Evolutionary conservation across 2,888 invertebrate species (phyloP).

Genomic region (Odontocerum albicorne): DNA sequence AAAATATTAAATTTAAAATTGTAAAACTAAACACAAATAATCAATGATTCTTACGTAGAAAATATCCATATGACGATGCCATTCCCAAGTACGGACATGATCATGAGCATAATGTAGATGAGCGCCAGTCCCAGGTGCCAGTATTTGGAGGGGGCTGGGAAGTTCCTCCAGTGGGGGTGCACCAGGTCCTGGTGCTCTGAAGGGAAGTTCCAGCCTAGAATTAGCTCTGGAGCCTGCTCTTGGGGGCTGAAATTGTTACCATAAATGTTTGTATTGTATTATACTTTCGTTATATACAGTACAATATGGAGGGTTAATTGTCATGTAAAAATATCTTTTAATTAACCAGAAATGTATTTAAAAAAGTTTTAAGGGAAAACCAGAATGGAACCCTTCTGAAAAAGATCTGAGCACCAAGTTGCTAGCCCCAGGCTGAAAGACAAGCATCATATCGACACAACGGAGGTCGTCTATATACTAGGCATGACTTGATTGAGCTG

Average conservation of each 20-base stretch:
- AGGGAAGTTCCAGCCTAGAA: constrained; percentile 71
- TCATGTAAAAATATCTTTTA: no score
- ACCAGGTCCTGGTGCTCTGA: constrained; percentile 65
- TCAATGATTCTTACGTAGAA: constrained; percentile 60
- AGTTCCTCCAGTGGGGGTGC: constrained; percentile 71
- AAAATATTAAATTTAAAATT: neutral
- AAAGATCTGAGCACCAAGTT: no score
- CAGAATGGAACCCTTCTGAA: no score
- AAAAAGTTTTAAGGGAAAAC: neutral
- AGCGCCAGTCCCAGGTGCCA: constrained; percentile 67
- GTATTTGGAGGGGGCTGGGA: constrained; percentile 65
- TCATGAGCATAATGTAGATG: constrained; percentile 64
- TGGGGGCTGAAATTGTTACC: constrained; percentile 20
- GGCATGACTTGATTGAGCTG: no score
- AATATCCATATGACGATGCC: constrained; percentile 75
- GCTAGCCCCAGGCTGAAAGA: no score
- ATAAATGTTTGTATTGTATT: no score
- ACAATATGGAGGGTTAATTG: no score
- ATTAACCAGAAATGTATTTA: neutral
- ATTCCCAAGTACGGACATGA: constrained; percentile 66
- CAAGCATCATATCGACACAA: no score
- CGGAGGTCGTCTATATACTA: no score
- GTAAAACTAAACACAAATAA: neutral
- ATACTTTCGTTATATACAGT: no score
- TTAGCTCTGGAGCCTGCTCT: constrained; percentile 46